phyloP scores from a whole-genome alignment of 2,888 invertebrate species.

The Drosophila melanosoma region DNA sequence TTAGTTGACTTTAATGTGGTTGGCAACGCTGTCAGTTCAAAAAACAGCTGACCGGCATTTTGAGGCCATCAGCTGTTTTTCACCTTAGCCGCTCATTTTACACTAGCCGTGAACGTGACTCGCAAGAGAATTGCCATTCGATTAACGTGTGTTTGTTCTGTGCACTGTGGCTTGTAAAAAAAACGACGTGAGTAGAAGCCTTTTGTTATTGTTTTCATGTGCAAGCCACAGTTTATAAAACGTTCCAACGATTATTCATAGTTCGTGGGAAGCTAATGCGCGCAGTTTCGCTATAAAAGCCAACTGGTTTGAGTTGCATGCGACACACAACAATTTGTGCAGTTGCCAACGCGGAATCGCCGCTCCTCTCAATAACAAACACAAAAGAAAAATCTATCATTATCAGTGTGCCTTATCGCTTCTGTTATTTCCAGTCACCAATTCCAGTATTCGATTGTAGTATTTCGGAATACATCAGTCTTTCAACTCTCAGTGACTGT shows the following conservation, averaged over 20 bases:
- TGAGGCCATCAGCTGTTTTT: conserved; percentile 54
- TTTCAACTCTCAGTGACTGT: conserved; percentile 55
- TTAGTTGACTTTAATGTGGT: conserved; percentile 11
- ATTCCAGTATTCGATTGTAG: conserved; percentile 54
- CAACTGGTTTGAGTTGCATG: conserved; percentile 5
- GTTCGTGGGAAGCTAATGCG: conserved; percentile 45
- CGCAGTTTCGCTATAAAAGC: conserved; percentile 42
- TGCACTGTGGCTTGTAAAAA: background rate
- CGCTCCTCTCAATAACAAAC: conserved; percentile 7
- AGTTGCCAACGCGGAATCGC: conserved; percentile 10
- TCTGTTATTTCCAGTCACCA: conserved; percentile 22
- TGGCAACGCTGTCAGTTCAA: conserved; percentile 53
- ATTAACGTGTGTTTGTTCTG: conserved; percentile 28
- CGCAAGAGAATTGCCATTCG: conserved; percentile 55
- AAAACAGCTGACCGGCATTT: conserved; percentile 69
- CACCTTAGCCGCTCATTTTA: conserved; percentile 28
- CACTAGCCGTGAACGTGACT: conserved; percentile 64
- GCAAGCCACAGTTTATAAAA: conserved; percentile 47
- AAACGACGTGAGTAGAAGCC: conserved; percentile 62
- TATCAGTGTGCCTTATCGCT: conserved; percentile 45
- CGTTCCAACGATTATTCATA: conserved; percentile 66
- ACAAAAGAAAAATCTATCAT: conserved; percentile 20
- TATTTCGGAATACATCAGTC: conserved; percentile 29
- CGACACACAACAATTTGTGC: conserved; percentile 36
- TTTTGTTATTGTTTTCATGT: conserved; percentile 41